phyloP scores from a whole-genome alignment of 2,113 vertebrate species.

The Gambusia affinis region DNA sequence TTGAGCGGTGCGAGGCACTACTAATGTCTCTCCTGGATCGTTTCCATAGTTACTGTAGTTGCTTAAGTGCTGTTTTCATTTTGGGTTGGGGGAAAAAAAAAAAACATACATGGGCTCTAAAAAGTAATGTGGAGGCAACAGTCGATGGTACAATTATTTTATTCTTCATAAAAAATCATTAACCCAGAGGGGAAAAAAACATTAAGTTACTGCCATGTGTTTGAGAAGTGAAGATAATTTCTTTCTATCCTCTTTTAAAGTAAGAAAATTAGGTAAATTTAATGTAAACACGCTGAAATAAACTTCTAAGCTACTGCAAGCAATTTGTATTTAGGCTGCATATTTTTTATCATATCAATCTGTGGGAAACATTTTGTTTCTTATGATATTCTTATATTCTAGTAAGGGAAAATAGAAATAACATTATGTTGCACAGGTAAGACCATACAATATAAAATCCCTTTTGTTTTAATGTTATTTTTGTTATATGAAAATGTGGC shows the following conservation, averaged over 20 bases:
- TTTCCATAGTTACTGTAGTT: constrained; percentile 68
- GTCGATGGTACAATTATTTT: constrained; percentile 22
- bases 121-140: constrained; percentile 38
- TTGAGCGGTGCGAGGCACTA: constrained; percentile 58
- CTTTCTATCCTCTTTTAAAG: background rate
- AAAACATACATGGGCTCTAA: constrained; percentile 26
- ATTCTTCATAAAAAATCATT: background rate
- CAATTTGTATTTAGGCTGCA: too few species aligned
- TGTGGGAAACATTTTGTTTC: too few species aligned
- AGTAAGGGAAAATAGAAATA: too few species aligned
- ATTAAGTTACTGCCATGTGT: background rate
- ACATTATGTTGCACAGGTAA: too few species aligned
- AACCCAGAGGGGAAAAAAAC: background rate
- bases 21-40: constrained; percentile 43
- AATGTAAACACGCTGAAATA: background rate
- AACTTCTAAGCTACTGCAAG: background rate
- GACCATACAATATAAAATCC: too few species aligned
- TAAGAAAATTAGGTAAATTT: background rate
- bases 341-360: too few species aligned
- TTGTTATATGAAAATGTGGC: too few species aligned
- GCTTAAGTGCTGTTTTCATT: constrained; percentile 64
- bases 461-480: too few species aligned
- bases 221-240: background rate
- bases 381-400: too few species aligned
- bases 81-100: background rate